Evolutionary conservation across 2,113 vertebrate species (phyloP).

Genomic region (Connochaetes taurinus): DNA sequence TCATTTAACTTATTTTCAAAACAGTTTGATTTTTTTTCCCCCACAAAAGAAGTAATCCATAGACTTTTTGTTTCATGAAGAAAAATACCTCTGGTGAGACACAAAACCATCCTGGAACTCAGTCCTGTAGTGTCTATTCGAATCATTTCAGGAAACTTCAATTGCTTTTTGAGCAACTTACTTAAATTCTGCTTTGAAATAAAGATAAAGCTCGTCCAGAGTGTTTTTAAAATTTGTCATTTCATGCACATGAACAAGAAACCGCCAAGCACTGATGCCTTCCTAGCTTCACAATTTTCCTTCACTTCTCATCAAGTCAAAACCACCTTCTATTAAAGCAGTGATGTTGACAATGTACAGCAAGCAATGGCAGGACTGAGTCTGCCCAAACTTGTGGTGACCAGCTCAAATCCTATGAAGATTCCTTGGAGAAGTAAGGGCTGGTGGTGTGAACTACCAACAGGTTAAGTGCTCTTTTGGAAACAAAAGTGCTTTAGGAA

Average conservation of each 20-base stretch:
- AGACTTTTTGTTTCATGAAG: neutral
- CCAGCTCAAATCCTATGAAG: fast-evolving
- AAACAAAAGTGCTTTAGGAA: neutral
- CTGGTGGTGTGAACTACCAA: fast-evolving
- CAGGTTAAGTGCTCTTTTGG: neutral
- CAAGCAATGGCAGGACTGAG: neutral
- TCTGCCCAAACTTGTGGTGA: no score
- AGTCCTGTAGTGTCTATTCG: neutral
- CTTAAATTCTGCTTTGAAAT: neutral
- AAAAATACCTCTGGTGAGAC: neutral
- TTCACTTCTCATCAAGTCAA: neutral
- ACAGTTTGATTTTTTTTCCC: neutral
- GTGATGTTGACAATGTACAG: neutral
- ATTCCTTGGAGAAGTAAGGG: neutral
- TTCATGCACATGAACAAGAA: neutral
- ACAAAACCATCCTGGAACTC: neutral
- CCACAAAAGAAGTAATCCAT: neutral
- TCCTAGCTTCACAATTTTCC: neutral
- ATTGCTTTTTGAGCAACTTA: neutral
- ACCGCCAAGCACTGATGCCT: neutral
- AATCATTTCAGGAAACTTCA: neutral
- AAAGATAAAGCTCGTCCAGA: neutral
- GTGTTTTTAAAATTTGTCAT: neutral
- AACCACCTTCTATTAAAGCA: neutral
- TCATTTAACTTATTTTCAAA: neutral